Conservation (phyloP, 1,140 invertebrate species). For the Chelonus insularis region DNA sequence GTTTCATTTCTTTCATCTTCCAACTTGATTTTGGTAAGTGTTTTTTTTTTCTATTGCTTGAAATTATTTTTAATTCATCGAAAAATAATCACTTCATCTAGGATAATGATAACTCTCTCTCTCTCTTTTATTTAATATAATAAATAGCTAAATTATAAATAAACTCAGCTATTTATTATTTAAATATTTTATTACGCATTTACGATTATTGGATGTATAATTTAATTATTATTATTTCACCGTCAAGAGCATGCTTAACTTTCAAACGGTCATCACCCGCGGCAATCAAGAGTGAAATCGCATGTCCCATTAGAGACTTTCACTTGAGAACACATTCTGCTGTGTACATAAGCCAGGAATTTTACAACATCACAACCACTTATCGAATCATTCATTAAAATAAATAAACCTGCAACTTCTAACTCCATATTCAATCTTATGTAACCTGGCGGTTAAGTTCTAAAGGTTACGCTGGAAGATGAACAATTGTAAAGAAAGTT, state of each 20-base stretch:
- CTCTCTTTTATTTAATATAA: too few relatives aligned
- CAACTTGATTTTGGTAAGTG: conserved; percentile 25
- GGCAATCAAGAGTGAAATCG: conserved; percentile 28
- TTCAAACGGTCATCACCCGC: conserved; percentile 11
- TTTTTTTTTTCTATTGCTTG: conserved; percentile 11
- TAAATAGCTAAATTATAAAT: too few relatives aligned
- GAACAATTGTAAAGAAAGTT: too few relatives aligned
- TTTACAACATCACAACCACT: background rate
- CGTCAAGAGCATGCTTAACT: background rate
- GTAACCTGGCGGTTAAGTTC: too few relatives aligned
- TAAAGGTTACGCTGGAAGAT: too few relatives aligned
- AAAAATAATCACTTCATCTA: too few relatives aligned
- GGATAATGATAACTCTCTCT: too few relatives aligned
- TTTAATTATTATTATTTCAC: background rate
- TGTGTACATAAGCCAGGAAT: background rate
- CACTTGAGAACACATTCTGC: background rate
- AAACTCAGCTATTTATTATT: too few relatives aligned
- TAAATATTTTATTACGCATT: too few relatives aligned
- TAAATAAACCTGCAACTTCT: background rate
- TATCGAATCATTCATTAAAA: background rate
- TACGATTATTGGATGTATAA: too few relatives aligned
- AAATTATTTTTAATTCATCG: background rate
- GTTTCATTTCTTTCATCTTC: conserved; percentile 2
- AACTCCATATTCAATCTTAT: background rate
- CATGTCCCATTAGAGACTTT: conserved; percentile 9